Evolutionary conservation across 53 echinoderm and acorn worm species (phyloP), one percentile per base, ranked within the genome.

Genomic region (Holothuria leucospilota): DNA sequence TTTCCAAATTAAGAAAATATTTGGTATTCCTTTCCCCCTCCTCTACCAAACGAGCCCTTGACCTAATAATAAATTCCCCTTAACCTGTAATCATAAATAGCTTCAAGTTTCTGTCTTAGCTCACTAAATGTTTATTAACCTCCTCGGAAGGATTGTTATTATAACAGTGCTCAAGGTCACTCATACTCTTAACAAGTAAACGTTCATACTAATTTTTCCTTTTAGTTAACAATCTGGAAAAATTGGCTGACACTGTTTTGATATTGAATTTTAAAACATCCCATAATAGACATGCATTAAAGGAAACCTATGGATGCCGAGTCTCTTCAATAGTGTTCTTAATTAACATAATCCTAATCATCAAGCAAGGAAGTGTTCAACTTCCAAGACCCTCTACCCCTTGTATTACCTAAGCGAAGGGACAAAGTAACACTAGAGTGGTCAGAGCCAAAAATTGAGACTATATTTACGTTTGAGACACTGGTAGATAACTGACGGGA

Each of bases 331-430:
- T n/a, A n/a, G n/a, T n/a, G n/a, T n/a, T n/a, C n/a, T n/a, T n/a
- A n/a, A n/a, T 11, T 66, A 20, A 64, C 51, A 53, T 77, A 77
- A n/a, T 77, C 77, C 10, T 51, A 21, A 46, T 77, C 77, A 18
- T 21, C 27, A 13, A 88, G 59, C 51, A 51, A 70, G 27, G 51
- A 59, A 7, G 81, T 81, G 67, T 88, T 88, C 24, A 81, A 21
- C 53, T 88, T 88, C 82, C 88, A 88, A 58, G 27, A 69, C 8
- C 88, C 87, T 23, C 41, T 42, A 13, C 87, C 87, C 52, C 68
- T 79, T 20, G 7, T 10, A 6, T 64, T 52, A 26, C 30, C 75
- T 40, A 74, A 46, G 4, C 23, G 14, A 40, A 74, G 3, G 5
- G n/a, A 5, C 40, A 74, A 51, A 42, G 49, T 74, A 40, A 74